Evolutionary conservation across 2,797 vertebrate genomes (phyloP), one percentile per base, ranked within the genome.

Genomic region (Decapterus maruadsi): DNA sequence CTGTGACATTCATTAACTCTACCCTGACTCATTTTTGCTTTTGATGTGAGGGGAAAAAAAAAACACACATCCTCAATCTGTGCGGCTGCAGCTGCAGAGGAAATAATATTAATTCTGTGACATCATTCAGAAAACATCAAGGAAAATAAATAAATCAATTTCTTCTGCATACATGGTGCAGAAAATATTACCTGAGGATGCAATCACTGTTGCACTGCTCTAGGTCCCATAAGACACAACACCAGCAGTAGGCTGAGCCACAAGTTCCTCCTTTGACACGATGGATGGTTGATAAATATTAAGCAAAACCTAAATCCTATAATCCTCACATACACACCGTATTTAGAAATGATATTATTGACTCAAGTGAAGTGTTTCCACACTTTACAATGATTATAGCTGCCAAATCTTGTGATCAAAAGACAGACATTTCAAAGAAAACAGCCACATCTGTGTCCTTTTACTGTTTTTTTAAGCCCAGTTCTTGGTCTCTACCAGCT

Each of bases 61-160:
- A 34, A 34, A 34, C 4, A 26, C 31, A 34, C 31, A 34, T 34
- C 31, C 31, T 34, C 31, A 34, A 34, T 34, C 31, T 34, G 31
- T 34, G 31, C 4, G 1, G 31, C 4, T 34, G 31, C 31, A 6
- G 31, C 31, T 34, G 31, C 31, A 34, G 31, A 34, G 31, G 31
- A 34, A 6, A 40, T 42, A 64, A 48, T 53, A 50, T 29, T 6
- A 16, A 40, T 40, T 29, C 14, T 34, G 29, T n/a, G 62, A 55
- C 22, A 48, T 55, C 14, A 58, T 55, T 58, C 63, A 53, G 22
- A 50, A 68, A 72, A 72, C 48, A 50, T 56, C 13, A 71, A 16
- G 56, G 8, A 40, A 40, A 40, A 40, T 60, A 16, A 61, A 72
- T 50, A 61, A 57, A 53, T 56, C 14, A 14, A 22, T 22, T 20